These are phyloP conservation scores for Campylomormyrus tamandua DNA, from an alignment of 2,113 vertebrate genomes.

Conservation along the genomic window DNA sequence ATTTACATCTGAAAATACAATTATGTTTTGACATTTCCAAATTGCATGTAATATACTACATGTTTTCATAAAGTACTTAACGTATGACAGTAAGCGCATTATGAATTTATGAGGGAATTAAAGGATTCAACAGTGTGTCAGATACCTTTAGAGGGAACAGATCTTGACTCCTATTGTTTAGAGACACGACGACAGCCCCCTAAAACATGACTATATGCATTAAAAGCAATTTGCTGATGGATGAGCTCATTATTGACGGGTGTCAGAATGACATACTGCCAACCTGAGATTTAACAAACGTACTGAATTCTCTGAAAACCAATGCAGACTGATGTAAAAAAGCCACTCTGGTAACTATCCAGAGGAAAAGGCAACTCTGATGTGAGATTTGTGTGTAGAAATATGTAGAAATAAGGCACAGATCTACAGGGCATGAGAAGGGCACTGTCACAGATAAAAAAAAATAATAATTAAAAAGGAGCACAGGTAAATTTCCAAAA, in stretches of 20 bases:
- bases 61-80: not conserved
- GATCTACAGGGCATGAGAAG: not conserved
- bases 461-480: not conserved
- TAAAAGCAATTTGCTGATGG: not conserved
- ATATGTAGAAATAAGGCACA: not conserved
- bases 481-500: not conserved
- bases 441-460: not conserved
- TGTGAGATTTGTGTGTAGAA: not conserved
- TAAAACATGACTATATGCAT: not conserved
- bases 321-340: not conserved
- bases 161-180: not conserved
- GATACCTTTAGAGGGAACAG: not conserved
- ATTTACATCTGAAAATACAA: not conserved
- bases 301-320: not conserved
- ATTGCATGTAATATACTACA: not conserved
- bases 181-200: not conserved
- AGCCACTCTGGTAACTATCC: not conserved
- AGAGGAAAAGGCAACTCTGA: not conserved
- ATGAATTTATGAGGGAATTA: not conserved
- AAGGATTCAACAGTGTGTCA: not conserved
- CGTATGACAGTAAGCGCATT: not conserved
- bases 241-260: not conserved
- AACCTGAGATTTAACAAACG: not conserved
- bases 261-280: not conserved
- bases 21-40: not conserved